These are phyloP conservation scores for Lasioglossum oenotherae DNA, from an alignment of 2,888 invertebrate genomes.

Conservation along the genomic window DNA sequence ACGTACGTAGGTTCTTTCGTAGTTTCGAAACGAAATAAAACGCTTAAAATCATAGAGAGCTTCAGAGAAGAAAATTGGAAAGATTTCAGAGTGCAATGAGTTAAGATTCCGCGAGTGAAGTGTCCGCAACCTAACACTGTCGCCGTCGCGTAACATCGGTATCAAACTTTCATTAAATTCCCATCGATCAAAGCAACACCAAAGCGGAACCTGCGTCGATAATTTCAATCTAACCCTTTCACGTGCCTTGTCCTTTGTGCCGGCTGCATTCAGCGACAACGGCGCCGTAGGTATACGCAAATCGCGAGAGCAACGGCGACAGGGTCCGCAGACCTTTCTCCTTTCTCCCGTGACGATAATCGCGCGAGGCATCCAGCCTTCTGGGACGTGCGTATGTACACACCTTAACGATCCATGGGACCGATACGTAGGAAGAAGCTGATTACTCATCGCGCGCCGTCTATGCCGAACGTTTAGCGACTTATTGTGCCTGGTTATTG, in stretches of 20 bases:
- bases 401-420: slow-evolving; percentile 63
- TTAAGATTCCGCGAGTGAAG: not conserved
- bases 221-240: slow-evolving; percentile 6
- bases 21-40: too few species aligned
- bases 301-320: not conserved
- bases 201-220: not conserved
- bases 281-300: not conserved
- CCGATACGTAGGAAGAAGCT: slow-evolving; percentile 71
- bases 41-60: not conserved
- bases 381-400: slow-evolving; percentile 53
- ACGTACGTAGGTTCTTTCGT: too few species aligned
- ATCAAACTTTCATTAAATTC: slow-evolving; percentile 2
- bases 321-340: slow-evolving; percentile 1
- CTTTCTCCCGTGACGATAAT: slow-evolving; percentile 33
- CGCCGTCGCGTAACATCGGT: not conserved
- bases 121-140: not conserved
- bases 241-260: not conserved
- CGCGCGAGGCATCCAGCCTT: slow-evolving; percentile 40
- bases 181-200: not conserved
- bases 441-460: slow-evolving; percentile 73
- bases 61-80: not conserved
- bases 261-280: not conserved
- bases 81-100: not conserved
- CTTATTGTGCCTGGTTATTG: slow-evolving; percentile 81
- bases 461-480: slow-evolving; percentile 69